Evolutionary conservation across 30 jellyfish, hydroid and myxozoan genomes (phyloP).

Genomic region (Aurelia aurita): DNA sequence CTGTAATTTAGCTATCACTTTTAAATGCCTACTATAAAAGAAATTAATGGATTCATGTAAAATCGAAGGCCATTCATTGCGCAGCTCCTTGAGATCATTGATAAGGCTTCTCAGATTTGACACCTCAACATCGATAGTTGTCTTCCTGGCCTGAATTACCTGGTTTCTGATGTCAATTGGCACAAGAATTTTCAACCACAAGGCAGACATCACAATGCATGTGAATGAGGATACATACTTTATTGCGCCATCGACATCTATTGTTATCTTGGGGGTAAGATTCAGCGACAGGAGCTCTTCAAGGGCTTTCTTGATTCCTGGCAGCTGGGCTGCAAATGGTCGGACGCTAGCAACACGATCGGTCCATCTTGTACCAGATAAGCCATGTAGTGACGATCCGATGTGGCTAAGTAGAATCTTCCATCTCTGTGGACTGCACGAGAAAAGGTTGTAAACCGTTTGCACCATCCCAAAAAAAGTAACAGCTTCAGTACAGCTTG

Average conservation of each 20-base stretch:
- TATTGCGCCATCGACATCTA: too few relatives aligned
- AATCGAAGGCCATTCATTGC: constrained; percentile 17
- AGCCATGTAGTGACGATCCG: constrained; percentile 64
- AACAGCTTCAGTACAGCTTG: constrained; percentile 32
- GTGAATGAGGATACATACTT: too few relatives aligned
- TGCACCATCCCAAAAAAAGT: constrained; percentile 53
- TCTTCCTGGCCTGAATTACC: too few relatives aligned
- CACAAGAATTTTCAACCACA: too few relatives aligned
- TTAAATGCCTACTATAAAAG: too few relatives aligned
- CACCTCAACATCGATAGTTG: constrained; percentile 3
- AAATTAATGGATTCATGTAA: constrained; percentile 5
- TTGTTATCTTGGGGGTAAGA: too few relatives aligned
- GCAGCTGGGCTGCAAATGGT: constrained; percentile 67
- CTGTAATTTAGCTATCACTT: too few relatives aligned
- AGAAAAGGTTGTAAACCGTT: constrained; percentile 58
- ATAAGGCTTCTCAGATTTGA: constrained; percentile 10
- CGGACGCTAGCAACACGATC: constrained; percentile 72
- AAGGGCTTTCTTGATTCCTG: constrained; percentile 19
- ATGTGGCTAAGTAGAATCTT: constrained; percentile 22
- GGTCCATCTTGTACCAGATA: constrained; percentile 68
- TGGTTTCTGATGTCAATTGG: too few relatives aligned
- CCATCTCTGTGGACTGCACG: constrained; percentile 53
- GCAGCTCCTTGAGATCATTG: constrained; percentile 21
- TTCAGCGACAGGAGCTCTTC: background rate
- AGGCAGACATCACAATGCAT: too few relatives aligned